These are phyloP conservation scores for Chamaetylas fuelleborni DNA, from an alignment of 2,113 vertebrate genomes.

Conservation along the genomic window DNA sequence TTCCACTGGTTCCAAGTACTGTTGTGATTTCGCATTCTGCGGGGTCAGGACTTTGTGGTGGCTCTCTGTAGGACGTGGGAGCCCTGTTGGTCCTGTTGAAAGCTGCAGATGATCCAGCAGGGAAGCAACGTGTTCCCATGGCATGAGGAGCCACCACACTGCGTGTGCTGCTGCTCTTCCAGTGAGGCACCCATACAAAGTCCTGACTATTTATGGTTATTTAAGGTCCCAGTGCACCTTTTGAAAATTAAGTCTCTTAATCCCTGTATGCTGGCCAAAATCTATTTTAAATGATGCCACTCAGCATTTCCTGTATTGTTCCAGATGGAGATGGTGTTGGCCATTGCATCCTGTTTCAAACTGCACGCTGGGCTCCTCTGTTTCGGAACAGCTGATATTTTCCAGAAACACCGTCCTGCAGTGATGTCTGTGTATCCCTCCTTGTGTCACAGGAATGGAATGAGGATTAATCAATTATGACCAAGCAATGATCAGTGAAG, in stretches of 20 bases:
- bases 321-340: background rate
- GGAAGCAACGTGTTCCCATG: background rate
- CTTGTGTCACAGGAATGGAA: constrained; percentile 33
- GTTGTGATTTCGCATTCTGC: background rate
- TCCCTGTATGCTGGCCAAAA: background rate
- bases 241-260: constrained; percentile 44
- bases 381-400: constrained; percentile 25
- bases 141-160: background rate
- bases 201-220: constrained; percentile 52
- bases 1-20: background rate
- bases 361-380: background rate
- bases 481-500: background rate
- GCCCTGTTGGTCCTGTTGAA: background rate
- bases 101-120: background rate
- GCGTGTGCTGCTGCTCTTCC: background rate
- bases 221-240: background rate
- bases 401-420: background rate
- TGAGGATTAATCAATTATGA: constrained; percentile 11
- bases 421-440: background rate
- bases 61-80: background rate
- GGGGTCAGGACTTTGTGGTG: background rate
- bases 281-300: constrained; percentile 39
- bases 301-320: constrained; percentile 47
- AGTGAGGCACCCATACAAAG: background rate
- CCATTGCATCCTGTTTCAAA: background rate